A percentile compares a stretch with the other conserved stretches of the same genome.
Conservation (phyloP, 2,113 vertebrate genomes). For the Xyliphius kryptos region DNA sequence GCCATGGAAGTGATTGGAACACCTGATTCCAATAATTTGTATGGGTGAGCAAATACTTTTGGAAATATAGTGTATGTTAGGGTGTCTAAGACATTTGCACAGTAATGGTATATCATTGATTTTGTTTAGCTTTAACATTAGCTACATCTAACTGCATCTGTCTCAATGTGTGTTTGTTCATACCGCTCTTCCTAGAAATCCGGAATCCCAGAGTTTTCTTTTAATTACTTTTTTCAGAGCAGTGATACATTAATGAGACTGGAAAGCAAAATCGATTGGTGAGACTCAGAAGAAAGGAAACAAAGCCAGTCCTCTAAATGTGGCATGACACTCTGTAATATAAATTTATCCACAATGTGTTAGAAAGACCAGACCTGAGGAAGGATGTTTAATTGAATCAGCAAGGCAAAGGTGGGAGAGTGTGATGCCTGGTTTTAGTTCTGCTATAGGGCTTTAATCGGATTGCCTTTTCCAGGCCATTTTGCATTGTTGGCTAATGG, state of each 20-base stretch:
- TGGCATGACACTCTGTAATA: constrained; percentile 15
- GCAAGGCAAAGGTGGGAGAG: constrained; percentile 8
- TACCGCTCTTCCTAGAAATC: neutral
- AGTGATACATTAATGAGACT: too few relatives aligned
- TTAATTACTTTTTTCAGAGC: neutral
- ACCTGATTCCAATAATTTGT: too few relatives aligned
- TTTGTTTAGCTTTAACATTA: neutral
- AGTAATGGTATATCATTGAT: too few relatives aligned
- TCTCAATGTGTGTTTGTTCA: neutral
- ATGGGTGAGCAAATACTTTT: too few relatives aligned
- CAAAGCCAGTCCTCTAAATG: constrained; percentile 7
- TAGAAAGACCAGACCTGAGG: constrained; percentile 22
- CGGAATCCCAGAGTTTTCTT: neutral
- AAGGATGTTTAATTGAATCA: constrained; percentile 39
- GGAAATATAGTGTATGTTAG: too few relatives aligned
- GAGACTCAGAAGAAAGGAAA: neutral
- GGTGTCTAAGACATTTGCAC: too few relatives aligned
- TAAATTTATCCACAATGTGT: constrained; percentile 29
- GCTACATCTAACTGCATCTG: neutral
- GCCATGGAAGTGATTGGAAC: too few relatives aligned
- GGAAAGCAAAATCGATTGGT: constrained; percentile 6
- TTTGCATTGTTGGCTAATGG: constrained; percentile 41
- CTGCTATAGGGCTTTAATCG: constrained; percentile 39
- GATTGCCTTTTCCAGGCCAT: constrained; percentile 38
- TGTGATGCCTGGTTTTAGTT: constrained; percentile 29